A percentile compares a stretch with the other conserved stretches of the same genome.
Conservation (phyloP, 2,888 invertebrate genomes). For the Lysandra bellargus region DNA sequence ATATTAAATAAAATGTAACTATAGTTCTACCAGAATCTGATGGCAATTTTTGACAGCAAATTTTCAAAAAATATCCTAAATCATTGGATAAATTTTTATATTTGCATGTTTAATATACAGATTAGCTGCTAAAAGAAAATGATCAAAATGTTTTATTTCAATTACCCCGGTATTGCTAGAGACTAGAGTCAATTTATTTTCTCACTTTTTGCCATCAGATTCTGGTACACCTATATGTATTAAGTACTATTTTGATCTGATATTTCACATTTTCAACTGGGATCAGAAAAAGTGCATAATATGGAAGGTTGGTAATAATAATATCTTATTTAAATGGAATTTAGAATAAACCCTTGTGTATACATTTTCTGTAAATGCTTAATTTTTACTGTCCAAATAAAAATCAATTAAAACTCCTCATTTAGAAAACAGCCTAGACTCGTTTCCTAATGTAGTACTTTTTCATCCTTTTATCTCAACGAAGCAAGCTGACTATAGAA, state of each 20-base stretch:
- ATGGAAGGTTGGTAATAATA: not conserved
- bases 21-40: not conserved
- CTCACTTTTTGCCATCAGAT: no score
- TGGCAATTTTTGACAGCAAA: no score
- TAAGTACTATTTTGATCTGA: not conserved
- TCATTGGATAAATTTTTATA: no score
- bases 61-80: no score
- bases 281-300: no score
- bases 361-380: not conserved
- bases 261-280: not conserved
- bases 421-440: not conserved
- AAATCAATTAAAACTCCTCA: not conserved
- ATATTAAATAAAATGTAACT: not conserved
- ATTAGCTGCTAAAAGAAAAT: no score
- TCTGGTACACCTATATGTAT: no score
- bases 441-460: slow-evolving; percentile 2
- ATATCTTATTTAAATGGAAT: not conserved
- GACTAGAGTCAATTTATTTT: no score
- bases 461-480: not conserved
- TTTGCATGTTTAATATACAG: no score
- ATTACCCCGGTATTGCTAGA: no score
- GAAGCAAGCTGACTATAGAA: not conserved
- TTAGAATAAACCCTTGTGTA: not conserved
- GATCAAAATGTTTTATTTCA: no score
- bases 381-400: not conserved